Conservation (phyloP, 92 coral and sea anemone genomes). For the Plumapathes pennacea region DNA sequence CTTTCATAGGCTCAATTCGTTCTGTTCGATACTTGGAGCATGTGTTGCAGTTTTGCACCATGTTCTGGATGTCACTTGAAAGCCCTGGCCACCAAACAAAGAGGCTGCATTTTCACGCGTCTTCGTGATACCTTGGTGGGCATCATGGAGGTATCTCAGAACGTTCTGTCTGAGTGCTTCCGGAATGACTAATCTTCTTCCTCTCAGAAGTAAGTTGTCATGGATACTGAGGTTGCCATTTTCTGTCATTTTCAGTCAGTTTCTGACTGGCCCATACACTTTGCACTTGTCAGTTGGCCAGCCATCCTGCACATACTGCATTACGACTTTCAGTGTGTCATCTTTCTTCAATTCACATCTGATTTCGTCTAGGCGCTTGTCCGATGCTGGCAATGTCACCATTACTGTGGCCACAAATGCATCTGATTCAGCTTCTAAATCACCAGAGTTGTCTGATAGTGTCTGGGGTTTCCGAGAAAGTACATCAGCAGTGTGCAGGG, state of each 20-base stretch:
- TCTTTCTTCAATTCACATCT: constrained; percentile 26
- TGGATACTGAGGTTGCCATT: constrained; percentile 45
- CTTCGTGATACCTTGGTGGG: constrained; percentile 39
- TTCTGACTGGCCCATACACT: constrained; percentile 24
- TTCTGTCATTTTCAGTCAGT: constrained; percentile 31
- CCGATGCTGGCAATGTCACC: constrained; percentile 37
- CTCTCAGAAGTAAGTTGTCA: constrained; percentile 52
- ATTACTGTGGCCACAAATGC: constrained; percentile 20
- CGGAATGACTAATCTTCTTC: constrained; percentile 45
- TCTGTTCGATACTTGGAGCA: constrained; percentile 5
- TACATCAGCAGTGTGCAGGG: constrained; percentile 38
- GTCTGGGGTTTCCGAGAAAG: constrained; percentile 30
- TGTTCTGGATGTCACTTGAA: constrained; percentile 10
- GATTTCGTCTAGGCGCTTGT: constrained; percentile 25
- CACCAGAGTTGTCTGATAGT: constrained; percentile 5
- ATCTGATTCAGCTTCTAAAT: constrained; percentile 32
- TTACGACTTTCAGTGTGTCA: constrained; percentile 13
- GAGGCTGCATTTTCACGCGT: constrained; percentile 8
- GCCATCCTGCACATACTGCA: constrained; percentile 27
- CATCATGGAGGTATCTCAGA: constrained; percentile 22
- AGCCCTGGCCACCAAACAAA: constrained; percentile 37
- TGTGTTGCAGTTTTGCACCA: constrained; percentile 17
- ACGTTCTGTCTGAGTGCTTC: constrained; percentile 15
- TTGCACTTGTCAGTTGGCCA: constrained; percentile 43
- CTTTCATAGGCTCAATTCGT: constrained; percentile 31